Evolutionary conservation across 2,113 vertebrate species (phyloP).

Genomic region (Bucco capensis): DNA sequence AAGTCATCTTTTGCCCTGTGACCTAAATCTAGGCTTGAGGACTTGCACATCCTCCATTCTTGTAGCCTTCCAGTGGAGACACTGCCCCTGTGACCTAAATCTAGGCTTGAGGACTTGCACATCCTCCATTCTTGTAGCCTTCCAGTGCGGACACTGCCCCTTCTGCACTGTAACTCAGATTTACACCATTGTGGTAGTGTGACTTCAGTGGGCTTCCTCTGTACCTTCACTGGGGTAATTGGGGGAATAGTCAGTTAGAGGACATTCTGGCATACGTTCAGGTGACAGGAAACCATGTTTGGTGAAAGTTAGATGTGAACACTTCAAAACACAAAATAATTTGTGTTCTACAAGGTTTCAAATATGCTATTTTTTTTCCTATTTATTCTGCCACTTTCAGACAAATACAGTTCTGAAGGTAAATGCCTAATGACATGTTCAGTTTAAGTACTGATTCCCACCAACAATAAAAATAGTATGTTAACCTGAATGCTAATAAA

Average conservation of each 20-base stretch:
- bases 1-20: neutral
- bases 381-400: neutral
- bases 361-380: neutral
- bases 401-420: neutral
- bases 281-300: neutral
- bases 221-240: neutral
- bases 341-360: neutral
- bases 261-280: neutral
- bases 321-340: neutral
- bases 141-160: neutral
- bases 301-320: neutral
- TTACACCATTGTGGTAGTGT: rapidly evolving
- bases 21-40: neutral
- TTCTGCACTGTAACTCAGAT: rapidly evolving
- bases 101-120: neutral
- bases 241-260: neutral
- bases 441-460: neutral
- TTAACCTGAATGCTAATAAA: constrained; percentile 10
- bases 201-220: neutral
- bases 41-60: rapidly evolving
- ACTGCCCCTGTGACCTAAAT: neutral
- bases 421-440: neutral
- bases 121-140: neutral
- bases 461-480: neutral
- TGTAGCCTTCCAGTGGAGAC: neutral